Evolutionary conservation across 1,140 invertebrate species (phyloP).

Genomic region (Dreissena polymorpha): DNA sequence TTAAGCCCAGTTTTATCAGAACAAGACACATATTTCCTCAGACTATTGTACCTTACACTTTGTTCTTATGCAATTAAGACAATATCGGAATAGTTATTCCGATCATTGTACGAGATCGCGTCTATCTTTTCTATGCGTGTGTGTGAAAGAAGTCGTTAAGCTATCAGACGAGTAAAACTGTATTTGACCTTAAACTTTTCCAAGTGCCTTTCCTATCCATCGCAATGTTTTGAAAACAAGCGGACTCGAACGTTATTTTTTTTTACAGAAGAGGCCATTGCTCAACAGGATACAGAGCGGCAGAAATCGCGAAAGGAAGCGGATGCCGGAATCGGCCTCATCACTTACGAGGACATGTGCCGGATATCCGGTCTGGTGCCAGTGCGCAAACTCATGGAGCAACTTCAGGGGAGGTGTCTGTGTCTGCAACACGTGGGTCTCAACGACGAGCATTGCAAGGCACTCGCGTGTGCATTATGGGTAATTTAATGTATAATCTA

Average conservation of each 20-base stretch:
- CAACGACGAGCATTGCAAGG: slow-evolving; percentile 63
- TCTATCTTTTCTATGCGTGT: no score
- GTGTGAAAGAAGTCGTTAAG: no score
- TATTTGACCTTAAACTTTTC: no score
- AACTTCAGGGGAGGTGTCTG: slow-evolving; percentile 59
- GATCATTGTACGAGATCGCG: no score
- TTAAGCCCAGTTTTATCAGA: no score
- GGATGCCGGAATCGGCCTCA: slow-evolving; percentile 67
- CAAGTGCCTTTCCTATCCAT: no score
- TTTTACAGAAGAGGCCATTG: slow-evolving; percentile 14
- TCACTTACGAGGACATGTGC: slow-evolving; percentile 67
- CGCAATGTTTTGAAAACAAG: no score
- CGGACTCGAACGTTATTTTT: not conserved
- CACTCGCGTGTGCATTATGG: slow-evolving; percentile 66
- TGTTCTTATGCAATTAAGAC: no score
- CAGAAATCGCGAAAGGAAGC: slow-evolving; percentile 33
- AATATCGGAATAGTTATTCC: no score
- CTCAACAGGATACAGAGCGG: slow-evolving; percentile 12
- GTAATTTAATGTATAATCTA: slow-evolving; percentile 46
- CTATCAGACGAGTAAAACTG: no score
- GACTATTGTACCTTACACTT: no score
- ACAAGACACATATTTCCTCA: no score
- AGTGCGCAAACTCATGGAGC: slow-evolving; percentile 55
- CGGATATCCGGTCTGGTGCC: slow-evolving; percentile 54
- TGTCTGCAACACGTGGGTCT: slow-evolving; percentile 67